A percentile compares a stretch with the other conserved stretches of the same genome.
Conservation (phyloP, 2,888 invertebrate species). For the Meliscaeva auricollis region DNA sequence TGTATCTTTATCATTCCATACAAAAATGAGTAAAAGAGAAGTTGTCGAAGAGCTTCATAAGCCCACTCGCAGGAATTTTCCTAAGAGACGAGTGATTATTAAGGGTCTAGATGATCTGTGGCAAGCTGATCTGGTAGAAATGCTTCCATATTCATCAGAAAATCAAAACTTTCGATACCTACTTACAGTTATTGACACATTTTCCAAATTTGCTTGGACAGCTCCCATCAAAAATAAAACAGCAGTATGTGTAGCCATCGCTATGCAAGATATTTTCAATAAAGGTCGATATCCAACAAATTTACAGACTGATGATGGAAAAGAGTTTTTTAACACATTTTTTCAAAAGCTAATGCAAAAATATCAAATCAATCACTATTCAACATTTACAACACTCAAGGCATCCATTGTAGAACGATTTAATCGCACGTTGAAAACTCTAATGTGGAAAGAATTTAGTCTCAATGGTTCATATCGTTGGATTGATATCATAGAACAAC, state of each 20-base stretch:
- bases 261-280: not conserved
- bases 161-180: not conserved
- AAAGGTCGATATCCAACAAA: not conserved
- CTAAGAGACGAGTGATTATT: not conserved
- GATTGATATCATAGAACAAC: not conserved
- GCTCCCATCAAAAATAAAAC: not conserved
- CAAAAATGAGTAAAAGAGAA: constrained; percentile 1
- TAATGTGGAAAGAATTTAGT: not conserved
- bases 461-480: not conserved
- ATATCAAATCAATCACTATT: not conserved
- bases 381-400: not conserved
- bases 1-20: not conserved
- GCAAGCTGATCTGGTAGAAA: not conserved
- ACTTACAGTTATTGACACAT: not conserved
- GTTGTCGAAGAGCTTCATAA: constrained; percentile 5
- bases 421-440: not conserved
- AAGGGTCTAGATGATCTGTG: too few relatives aligned
- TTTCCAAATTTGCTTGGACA: constrained; percentile 4
- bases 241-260: not conserved
- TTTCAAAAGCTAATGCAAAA: not conserved
- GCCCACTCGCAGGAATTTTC: not conserved
- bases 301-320: not conserved
- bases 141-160: constrained; percentile 1
- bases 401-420: not conserved
- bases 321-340: not conserved